Base-by-base conservation (phyloP, 1,140 invertebrate genomes). In the Drosophila malerkotliana region DNA sequence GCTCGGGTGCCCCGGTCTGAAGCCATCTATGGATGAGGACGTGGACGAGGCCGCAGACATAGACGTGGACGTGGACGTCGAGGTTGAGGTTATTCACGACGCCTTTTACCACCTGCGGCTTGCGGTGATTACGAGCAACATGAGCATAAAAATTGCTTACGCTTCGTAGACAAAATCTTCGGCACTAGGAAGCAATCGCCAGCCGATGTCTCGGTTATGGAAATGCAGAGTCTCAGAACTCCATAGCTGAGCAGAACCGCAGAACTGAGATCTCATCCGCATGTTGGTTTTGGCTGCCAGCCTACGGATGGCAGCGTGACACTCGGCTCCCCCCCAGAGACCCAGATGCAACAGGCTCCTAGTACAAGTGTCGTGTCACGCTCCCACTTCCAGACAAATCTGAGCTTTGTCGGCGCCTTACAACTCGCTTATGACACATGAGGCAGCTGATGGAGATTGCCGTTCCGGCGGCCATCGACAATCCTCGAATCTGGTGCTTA, bases 341-440 rank as follows among this genome's bases (percentile, higher is more conserved):
- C 45, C 14, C 15, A 0, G 30, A 7, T 14, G 28, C 28, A 60
- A 32, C 24, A n/a, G 10, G 34, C 34, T n/a, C 10, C 10, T 3
- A 37, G 14, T n/a, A 18, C 26, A 24, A 7, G 9, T 5, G 26
- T 3, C 32, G 41, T 51, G 57, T 72, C 69, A 72, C 68, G 68
- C 21, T 2, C 28, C 14, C 71, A 73, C 48, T 49, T 5, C 51
- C 47, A 34, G 9, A 1, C 41, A 37, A 49, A 15, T n/a, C 56
- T 44, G 45, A 59, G 57, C 54, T 61, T 76, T 79, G 79, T 73
- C 82, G 87, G 87, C 77, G 87, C 79, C 71, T 88, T 90, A 48
- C 88, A 90, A 90, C 87, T 90, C 76, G 79, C 72, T 66, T 78
- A 90, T 90, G 87, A 90, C 87, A 90, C 79, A 90, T 90, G 82